Base-by-base conservation (phyloP, 2,888 invertebrate genomes). In the Amphipyra berbera region DNA sequence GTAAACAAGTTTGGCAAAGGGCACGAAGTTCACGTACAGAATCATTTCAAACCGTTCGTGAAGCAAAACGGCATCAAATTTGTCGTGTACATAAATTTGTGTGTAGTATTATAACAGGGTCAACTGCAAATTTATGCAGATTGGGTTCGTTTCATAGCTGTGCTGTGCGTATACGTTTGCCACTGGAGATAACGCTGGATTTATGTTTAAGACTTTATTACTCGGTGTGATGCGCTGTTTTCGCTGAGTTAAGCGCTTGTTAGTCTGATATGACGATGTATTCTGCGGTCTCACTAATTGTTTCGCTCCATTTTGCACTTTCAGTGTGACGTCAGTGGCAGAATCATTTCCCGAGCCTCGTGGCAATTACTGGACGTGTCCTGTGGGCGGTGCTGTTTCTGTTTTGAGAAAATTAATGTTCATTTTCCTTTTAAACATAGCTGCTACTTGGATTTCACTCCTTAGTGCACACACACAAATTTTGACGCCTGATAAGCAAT, bases 111-210 rank as follows among this genome's bases (percentile, higher is more conserved):
- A 87, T 88, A 89, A 88, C 87, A 88, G 87, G 88, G 90, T 90
- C 89, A 90, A 90, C 89, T 90, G 87, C 90, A 91, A 90, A 90
- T 90, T 88, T 90, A 90, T 91, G 90, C 88, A 90, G 90, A 91
- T 90, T 90, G 89, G 82, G 82, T 90, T 90, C 85, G 86, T 89
- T 89, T 86, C 87, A 86, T 87, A 82, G 87, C 85, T 76, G 69
- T 80, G 81, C 78, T 84, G 83, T 88, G 89, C 87, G 88, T 88
- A 78, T 84, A 88, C 85, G 83, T 85, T 87, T 81, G 82, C 86
- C 79, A 82, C 82, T 79, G 73, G 79, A 87, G 90, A 90, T 89
- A 90, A 85, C 87, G 78, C 74, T 73, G 82, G 85, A 89, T 90
- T 89, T 90, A 89, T 89, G 85, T 81, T 81, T 78, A 85, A 88